Percentiles rank a stretch among this genome's conserved stretches.
These are phyloP conservation scores for Beroe ovata DNA, from an alignment of 37 sponge, comb jelly and placozoan genomes.

Conservation along the genomic window DNA sequence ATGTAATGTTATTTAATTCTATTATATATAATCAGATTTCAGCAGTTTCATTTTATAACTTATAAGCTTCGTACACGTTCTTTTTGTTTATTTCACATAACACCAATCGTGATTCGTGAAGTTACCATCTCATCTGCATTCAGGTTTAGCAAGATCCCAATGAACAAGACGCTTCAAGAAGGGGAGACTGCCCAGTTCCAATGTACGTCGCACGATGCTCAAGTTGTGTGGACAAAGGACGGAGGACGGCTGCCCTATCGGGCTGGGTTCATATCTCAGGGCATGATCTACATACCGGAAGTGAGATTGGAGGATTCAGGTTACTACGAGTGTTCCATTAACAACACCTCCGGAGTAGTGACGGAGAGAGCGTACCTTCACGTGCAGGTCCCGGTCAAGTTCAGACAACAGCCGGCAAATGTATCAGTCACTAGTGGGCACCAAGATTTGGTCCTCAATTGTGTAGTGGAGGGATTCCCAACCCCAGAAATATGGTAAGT, in stretches of 20 bases:
- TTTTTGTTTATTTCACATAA: too few species aligned
- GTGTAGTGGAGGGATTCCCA: slow-evolving; percentile 17
- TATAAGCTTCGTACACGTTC: too few species aligned
- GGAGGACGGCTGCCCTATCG: slow-evolving; percentile 1
- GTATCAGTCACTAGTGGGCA: slow-evolving; percentile 8
- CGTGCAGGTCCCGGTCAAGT: slow-evolving; percentile 42
- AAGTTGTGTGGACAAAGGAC: slow-evolving; percentile 26
- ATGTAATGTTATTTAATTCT: too few species aligned
- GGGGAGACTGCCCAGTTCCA: slow-evolving; percentile 47
- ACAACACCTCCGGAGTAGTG: slow-evolving; percentile 46
- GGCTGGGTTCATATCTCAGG: background rate
- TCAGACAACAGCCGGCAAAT: slow-evolving; percentile 11
- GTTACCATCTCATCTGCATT: background rate
- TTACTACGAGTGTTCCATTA: slow-evolving; percentile 57
- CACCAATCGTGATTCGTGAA: too few species aligned
- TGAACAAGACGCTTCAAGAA: slow-evolving; percentile 19
- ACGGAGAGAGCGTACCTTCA: slow-evolving; percentile 7
- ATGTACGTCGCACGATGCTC: slow-evolving; percentile 29
- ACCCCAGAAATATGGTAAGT: slow-evolving; percentile 54
- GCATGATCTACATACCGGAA: slow-evolving; percentile 44
- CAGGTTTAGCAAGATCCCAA: slow-evolving; percentile 6
- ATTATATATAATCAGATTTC: too few species aligned
- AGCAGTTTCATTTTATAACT: too few species aligned
- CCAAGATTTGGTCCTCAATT: slow-evolving; percentile 33
- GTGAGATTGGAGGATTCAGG: slow-evolving; percentile 51